Evolutionary conservation across 2,797 vertebrate genomes (phyloP).

Genomic region (Podarcis lilfordi): DNA sequence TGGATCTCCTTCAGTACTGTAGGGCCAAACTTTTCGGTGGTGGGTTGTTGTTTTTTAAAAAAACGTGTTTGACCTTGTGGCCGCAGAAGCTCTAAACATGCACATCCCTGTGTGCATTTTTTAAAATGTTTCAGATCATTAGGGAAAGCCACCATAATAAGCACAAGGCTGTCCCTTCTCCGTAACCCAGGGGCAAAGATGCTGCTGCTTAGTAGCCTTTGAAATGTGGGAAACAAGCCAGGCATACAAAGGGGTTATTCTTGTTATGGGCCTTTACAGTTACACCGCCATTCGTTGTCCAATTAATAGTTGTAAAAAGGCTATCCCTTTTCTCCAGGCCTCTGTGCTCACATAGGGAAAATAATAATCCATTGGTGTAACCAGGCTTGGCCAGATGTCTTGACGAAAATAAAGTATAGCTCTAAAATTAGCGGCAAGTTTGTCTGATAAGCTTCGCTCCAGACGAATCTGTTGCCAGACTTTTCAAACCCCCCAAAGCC

Average conservation of each 20-base stretch:
- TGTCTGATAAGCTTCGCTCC: conserved; percentile 60
- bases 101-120: conserved; percentile 64
- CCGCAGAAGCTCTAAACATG: conserved; percentile 67
- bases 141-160: conserved; percentile 61
- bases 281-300: conserved; percentile 64
- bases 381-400: conserved; percentile 58
- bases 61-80: conserved; percentile 63
- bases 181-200: conserved; percentile 66
- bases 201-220: conserved; percentile 70
- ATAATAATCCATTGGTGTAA: conserved; percentile 64
- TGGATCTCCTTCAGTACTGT: conserved; percentile 51
- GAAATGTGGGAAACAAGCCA: conserved; percentile 78
- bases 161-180: conserved; percentile 66
- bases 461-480: conserved; percentile 45
- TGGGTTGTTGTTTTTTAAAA: conserved; percentile 46
- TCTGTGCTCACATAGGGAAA: conserved; percentile 64
- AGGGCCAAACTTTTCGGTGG: conserved; percentile 56
- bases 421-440: conserved; percentile 51
- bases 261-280: conserved; percentile 71
- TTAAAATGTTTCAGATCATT: conserved; percentile 70
- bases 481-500: conserved; percentile 48
- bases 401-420: conserved; percentile 47
- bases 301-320: conserved; percentile 69
- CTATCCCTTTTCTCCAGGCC: conserved; percentile 56
- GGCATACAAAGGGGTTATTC: conserved; percentile 69